A percentile compares a stretch with the other conserved stretches of the same genome.
Evolutionary conservation across 2,113 vertebrate genomes (phyloP).

Genomic region (Pseudorasbora parva): DNA sequence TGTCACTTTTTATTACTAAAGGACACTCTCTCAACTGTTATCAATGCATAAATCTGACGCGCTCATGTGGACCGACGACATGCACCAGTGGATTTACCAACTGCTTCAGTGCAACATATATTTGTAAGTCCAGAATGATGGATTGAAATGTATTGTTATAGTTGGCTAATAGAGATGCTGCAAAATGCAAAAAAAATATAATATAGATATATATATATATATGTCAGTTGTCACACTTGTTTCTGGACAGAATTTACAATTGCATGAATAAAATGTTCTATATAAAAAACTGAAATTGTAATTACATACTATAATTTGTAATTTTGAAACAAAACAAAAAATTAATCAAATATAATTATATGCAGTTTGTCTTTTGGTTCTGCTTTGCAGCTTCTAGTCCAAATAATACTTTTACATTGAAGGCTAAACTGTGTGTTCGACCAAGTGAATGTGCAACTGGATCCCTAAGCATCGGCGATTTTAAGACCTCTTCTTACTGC

Average conservation of each 20-base stretch:
- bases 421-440: no score
- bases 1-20: not conserved
- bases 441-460: not conserved
- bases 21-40: not conserved
- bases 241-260: not conserved
- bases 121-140: not conserved
- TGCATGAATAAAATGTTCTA: not conserved
- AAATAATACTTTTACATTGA: accelerated
- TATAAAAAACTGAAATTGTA: no score
- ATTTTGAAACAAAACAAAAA: no score
- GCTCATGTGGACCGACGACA: not conserved
- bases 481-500: not conserved
- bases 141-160: no score
- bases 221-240: no score
- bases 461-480: not conserved
- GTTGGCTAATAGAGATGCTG: not conserved
- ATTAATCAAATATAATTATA: no score
- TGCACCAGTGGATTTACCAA: not conserved
- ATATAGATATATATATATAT: no score
- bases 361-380: no score
- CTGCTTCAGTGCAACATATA: not conserved
- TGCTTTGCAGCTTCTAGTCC: no score
- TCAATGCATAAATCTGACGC: not conserved
- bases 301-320: no score
- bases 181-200: not conserved